Conservation (phyloP, 2,797 vertebrate species). For the Sarcoramphus papa region DNA sequence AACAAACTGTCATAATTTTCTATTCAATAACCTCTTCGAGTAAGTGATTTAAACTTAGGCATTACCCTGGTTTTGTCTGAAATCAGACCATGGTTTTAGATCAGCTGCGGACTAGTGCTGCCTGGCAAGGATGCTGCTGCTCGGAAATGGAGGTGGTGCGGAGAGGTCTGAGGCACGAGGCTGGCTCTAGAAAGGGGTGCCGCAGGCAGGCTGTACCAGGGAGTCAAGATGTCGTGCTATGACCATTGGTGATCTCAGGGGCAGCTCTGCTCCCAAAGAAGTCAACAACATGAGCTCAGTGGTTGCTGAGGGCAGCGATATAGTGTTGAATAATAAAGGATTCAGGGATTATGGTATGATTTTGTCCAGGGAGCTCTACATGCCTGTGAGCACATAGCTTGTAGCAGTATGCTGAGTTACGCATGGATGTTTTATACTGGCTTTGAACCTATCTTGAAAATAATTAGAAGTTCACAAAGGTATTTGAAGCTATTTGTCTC, state of each 20-base stretch:
- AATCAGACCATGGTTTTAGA: background rate
- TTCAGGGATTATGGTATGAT: background rate
- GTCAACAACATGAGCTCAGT: background rate
- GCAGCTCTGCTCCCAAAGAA: background rate
- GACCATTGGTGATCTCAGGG: background rate
- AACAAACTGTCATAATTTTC: background rate
- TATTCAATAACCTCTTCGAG: background rate
- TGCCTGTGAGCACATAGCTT: background rate
- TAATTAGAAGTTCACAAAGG: background rate
- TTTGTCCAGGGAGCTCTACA: background rate
- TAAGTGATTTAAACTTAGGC: background rate
- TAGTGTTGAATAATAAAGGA: background rate
- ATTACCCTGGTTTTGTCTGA: background rate
- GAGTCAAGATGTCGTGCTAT: background rate
- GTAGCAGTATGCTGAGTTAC: background rate
- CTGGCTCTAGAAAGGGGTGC: background rate
- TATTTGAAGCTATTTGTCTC: background rate
- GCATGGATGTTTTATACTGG: background rate
- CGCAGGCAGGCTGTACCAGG: background rate
- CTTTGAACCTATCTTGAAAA: background rate
- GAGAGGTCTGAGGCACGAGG: accelerated
- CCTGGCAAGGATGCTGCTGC: background rate
- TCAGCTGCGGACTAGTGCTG: background rate
- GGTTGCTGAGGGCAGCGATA: background rate
- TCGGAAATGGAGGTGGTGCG: accelerated